Evolutionary conservation across 2,113 vertebrate species (phyloP), one percentile per base, ranked within the genome.

Genomic region (Arothron firmamentum): DNA sequence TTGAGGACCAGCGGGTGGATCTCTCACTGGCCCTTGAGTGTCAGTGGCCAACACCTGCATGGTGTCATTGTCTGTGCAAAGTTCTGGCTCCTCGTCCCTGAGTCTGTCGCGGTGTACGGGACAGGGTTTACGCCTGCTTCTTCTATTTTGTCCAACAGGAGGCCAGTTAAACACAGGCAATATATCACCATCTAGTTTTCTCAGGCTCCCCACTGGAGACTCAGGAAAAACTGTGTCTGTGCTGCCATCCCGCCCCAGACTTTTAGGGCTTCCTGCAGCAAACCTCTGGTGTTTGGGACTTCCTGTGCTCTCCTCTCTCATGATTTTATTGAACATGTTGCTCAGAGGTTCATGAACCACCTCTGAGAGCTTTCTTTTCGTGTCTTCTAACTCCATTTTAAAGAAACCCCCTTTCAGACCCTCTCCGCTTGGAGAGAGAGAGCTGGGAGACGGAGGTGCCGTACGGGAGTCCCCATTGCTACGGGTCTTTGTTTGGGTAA

Each of bases 341-440:
- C 84, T 88, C 25, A 93, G 75, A 2, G 93, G 93, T 70, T 94
- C 93, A 6, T 93, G 88, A 54, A 89, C 59, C 0, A 82, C 86
- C 74, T 89, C 85, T 16, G 62, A 93, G 56, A 65, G 90, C 90
- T 85, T 96, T 89, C 78, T 93, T 87, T 87, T 83, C 16, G 93
- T 94, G 81, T 94, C 94, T 77, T 94, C 94, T 46, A 95, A 84
- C 70, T 91, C 90, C 76, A 91, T 86, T 66, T 93, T 94, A 57
- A 95, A 93, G 88, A 94, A 93, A 19, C 89, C 65, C 0, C 88
- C 87, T 19, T 89, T 89, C 72, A 84, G 41, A 45, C 72, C 62
- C 9, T 86, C 82, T n/a, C 87, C 93, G 0, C 86, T 85, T 0
- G 94, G 92, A 3, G 93, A 95, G 15, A 83, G 51, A 0, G 64